A percentile compares a stretch with the other conserved stretches of the same genome.
phyloP scores from a whole-genome alignment of 2,113 vertebrate genomes.

The Uria aalge region DNA sequence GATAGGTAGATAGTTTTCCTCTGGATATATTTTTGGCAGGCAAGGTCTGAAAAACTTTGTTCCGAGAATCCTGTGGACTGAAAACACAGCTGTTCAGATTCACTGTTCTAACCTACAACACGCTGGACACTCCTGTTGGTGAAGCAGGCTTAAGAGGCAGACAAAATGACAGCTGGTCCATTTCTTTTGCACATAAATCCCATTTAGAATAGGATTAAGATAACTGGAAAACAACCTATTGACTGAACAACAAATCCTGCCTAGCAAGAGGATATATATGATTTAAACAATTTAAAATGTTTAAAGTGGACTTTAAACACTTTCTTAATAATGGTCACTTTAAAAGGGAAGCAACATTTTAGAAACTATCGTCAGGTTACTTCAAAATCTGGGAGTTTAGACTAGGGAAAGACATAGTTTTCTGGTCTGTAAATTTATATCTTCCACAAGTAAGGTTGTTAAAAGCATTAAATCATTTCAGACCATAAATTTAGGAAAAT shows the following conservation, averaged over 20 bases:
- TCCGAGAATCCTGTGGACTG: conserved; percentile 2
- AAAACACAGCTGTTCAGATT: conserved; percentile 55
- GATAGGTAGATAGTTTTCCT: not conserved
- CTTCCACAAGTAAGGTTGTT: not conserved
- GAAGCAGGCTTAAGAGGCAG: conserved; percentile 38
- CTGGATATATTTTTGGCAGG: not conserved
- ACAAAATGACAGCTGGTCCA: conserved; percentile 67
- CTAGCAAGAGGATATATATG: not conserved
- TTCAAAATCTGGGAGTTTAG: not conserved
- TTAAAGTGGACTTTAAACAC: not conserved
- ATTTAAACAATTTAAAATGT: not conserved
- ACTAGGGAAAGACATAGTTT: not conserved
- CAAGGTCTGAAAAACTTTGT: conserved; percentile 35
- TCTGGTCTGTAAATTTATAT: not conserved
- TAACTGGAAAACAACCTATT: conserved; percentile 40
- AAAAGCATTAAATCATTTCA: not conserved
- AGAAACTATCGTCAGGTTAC: not conserved
- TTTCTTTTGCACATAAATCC: conserved; percentile 66
- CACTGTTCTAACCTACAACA: conserved; percentile 3
- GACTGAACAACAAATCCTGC: conserved; percentile 38
- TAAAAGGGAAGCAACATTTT: not conserved
- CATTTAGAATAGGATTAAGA: conserved; percentile 65
- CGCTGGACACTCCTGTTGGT: not conserved
- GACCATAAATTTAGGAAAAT: not conserved
- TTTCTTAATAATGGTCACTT: not conserved